phyloP scores from a whole-genome alignment of 2,888 invertebrate species.

The Brachycybe producta region DNA sequence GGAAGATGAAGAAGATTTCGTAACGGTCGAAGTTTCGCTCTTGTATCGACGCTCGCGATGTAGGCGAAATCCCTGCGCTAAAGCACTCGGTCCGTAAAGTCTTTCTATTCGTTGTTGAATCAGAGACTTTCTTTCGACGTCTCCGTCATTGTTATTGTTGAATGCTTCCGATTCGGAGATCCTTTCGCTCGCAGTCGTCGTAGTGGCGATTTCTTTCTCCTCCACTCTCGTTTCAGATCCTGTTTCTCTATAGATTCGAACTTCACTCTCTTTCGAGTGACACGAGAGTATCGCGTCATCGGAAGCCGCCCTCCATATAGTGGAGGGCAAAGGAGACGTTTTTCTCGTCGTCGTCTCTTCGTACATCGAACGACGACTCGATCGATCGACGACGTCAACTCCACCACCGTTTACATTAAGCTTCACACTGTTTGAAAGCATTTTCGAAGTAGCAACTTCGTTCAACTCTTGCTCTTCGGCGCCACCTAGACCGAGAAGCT shows the following conservation, averaged over 20 bases:
- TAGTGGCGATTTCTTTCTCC: no score
- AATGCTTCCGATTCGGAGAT: neutral
- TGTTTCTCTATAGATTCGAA: no score
- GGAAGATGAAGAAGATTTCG: neutral
- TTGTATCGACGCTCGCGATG: slow-evolving; percentile 13
- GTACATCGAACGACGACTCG: neutral
- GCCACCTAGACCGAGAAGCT: neutral
- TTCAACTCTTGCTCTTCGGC: neutral
- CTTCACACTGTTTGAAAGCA: slow-evolving; percentile 6
- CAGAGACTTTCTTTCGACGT: slow-evolving; percentile 43
- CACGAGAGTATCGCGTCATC: slow-evolving; percentile 10
- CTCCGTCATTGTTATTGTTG: neutral
- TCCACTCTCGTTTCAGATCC: no score
- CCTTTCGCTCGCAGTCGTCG: neutral
- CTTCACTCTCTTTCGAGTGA: neutral
- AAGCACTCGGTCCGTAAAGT: slow-evolving; percentile 71
- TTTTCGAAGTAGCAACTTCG: neutral
- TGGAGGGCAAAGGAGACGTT: no score
- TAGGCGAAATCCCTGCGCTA: slow-evolving; percentile 62
- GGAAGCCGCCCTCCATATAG: slow-evolving; percentile 2
- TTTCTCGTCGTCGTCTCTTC: no score
- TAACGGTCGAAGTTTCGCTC: neutral
- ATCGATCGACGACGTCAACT: slow-evolving; percentile 4
- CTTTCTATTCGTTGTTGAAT: slow-evolving; percentile 80
- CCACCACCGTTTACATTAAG: slow-evolving; percentile 6